Conservation (phyloP, 2,888 invertebrate genomes). For the Falcaria lacertinaria region DNA sequence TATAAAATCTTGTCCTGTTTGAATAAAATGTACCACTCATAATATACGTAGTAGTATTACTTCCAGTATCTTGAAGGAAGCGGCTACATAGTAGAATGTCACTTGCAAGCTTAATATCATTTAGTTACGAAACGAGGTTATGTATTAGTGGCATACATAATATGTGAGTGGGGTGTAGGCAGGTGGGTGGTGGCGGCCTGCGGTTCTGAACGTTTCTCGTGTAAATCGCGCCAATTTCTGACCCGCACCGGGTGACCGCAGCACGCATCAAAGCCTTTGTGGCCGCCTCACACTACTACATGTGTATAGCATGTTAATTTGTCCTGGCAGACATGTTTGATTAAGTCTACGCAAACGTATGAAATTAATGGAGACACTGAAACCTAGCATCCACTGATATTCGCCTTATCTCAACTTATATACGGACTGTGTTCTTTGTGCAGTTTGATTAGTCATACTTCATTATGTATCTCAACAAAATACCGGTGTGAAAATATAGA, state of each 20-base stretch:
- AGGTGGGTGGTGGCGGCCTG: conserved; percentile 18
- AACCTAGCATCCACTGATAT: no score
- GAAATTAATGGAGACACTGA: conserved; percentile 21
- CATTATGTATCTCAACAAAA: no score
- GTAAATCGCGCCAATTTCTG: conserved; percentile 69
- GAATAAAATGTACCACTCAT: no score
- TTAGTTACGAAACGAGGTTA: conserved; percentile 9
- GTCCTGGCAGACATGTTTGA: conserved; percentile 28
- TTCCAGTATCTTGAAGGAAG: background rate
- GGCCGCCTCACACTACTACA: conserved; percentile 44
- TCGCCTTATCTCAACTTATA: no score
- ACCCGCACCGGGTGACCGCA: conserved; percentile 66
- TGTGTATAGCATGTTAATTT: conserved; percentile 41
- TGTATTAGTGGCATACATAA: conserved; percentile 12
- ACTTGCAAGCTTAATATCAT: background rate
- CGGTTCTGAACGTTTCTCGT: conserved; percentile 47
- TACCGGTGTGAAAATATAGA: no score
- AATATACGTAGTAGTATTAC: conserved; percentile 22
- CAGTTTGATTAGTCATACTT: no score
- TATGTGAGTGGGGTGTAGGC: conserved; percentile 5
- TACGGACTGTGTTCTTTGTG: no score
- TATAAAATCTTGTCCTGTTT: no score
- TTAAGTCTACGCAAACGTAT: conserved; percentile 33
- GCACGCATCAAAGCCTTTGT: conserved; percentile 73
- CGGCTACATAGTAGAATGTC: background rate